Evolutionary conservation across 2,113 vertebrate genomes (phyloP), one percentile per base, ranked within the genome.

Genomic region (Bettongia penicillata): DNA sequence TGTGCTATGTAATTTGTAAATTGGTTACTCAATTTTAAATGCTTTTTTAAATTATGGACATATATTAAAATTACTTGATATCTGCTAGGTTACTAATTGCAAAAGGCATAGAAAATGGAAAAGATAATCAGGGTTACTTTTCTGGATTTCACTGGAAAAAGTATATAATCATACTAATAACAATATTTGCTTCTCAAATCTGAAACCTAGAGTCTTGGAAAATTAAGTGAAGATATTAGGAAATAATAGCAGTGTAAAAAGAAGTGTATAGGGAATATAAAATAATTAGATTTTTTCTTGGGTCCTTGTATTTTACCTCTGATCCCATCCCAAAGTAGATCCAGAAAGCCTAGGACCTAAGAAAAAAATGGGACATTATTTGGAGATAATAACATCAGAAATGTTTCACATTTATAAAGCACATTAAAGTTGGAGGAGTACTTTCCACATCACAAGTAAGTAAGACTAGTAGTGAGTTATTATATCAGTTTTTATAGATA

Each of bases 51-150:
- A n/a, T n/a, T n/a, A 37, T 57, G 84, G 47, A 90, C 49, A 93
- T 52, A 95, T 47, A 95, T 96, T 97, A 96, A 96, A 96, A 95
- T 90, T 50, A 0, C n/a, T 93, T 12, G 51, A 77, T 96, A 11
- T 92, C 61, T 0, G 92, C 90, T 93, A 93, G 68, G 93, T 24
- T 95, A 96, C 90, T 95, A 92, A 95, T 61, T 90, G 91, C 31
- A 93, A 90, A 96, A 96, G 43, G 3, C 5, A 68, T 5, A n/a
- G 61, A 28, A 37, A 68, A 68, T 68, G 14, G 0, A 19, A 4
- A n/a, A 14, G 61, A 77, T n/a, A n/a, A n/a, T 68, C 31, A n/a
- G 12, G 3, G 3, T 93, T 8, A 68, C 47, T 95, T 49, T n/a
- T 93, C 91, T 97, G 96, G 49, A 92, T 95, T 91, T 91, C 43